Evolutionary conservation across 2,797 vertebrate genomes (phyloP).

Genomic region (Helostoma temminkii): DNA sequence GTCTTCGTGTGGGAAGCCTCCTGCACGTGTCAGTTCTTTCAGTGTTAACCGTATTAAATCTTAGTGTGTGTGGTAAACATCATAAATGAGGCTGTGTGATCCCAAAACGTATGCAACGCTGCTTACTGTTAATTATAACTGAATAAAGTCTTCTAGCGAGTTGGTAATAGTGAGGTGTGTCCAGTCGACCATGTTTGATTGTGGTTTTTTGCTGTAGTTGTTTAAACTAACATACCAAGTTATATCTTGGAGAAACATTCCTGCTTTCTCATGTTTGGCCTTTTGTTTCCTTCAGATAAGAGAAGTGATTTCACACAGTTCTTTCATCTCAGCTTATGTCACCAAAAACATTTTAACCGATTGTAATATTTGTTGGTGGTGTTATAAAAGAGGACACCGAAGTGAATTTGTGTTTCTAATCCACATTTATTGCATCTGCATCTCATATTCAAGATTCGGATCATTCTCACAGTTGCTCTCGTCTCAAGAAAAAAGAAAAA

Average conservation of each 20-base stretch:
- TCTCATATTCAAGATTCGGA: not conserved
- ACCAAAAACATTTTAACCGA: too few relatives aligned
- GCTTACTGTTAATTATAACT: conserved; percentile 25
- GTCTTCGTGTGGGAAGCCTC: conserved; percentile 39
- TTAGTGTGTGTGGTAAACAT: not conserved
- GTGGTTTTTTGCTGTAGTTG: conserved; percentile 20
- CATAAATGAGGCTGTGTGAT: conserved; percentile 4
- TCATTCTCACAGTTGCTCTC: too few relatives aligned
- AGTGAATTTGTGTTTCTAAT: not conserved
- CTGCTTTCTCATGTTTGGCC: not conserved
- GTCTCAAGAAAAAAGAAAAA: too few relatives aligned
- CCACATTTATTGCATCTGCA: not conserved
- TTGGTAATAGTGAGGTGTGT: conserved; percentile 22
- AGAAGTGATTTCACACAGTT: not conserved
- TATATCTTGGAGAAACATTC: conserved; percentile 7
- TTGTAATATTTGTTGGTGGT: too few relatives aligned
- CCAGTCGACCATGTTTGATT: conserved; percentile 29
- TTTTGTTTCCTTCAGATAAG: not conserved
- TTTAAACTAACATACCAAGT: conserved; percentile 12
- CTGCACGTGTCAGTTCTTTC: conserved; percentile 36
- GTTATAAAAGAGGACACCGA: not conserved
- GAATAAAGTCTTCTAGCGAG: conserved; percentile 25
- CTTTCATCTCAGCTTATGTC: too few relatives aligned
- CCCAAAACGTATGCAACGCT: conserved; percentile 6
- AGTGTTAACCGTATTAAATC: conserved; percentile 10